Conservation (phyloP, 2,888 invertebrate genomes). For the Leptothorax acervorum region DNA sequence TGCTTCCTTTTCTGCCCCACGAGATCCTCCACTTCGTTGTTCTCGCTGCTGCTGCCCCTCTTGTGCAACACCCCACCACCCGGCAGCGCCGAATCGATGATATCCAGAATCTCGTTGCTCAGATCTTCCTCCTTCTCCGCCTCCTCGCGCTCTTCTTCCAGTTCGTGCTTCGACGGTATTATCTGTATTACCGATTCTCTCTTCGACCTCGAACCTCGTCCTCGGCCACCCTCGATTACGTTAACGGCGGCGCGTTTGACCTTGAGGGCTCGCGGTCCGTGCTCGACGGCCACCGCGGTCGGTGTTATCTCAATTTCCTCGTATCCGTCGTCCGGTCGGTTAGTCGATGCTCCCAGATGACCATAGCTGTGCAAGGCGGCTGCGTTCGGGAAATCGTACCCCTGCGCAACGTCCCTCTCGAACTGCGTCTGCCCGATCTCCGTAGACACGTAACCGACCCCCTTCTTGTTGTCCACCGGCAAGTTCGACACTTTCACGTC, state of each 20-base stretch:
- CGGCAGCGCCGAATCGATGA: constrained; percentile 82
- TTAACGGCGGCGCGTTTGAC: constrained; percentile 64
- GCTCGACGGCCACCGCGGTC: constrained; percentile 84
- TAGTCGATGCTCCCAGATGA: constrained; percentile 54
- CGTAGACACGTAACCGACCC: constrained; percentile 57
- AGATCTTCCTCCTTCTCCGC: constrained; percentile 79
- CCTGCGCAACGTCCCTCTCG: constrained; percentile 64
- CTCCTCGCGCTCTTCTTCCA: constrained; percentile 78
- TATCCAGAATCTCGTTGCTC: constrained; percentile 83
- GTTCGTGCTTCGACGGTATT: constrained; percentile 81
- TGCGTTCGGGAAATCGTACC: constrained; percentile 71
- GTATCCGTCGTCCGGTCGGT: constrained; percentile 71
- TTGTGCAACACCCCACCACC: constrained; percentile 57
- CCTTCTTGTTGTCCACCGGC: constrained; percentile 59
- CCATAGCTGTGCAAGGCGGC: constrained; percentile 60
- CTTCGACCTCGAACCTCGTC: constrained; percentile 43
- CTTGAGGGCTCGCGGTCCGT: constrained; percentile 84
- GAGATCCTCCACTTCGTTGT: constrained; percentile 57
- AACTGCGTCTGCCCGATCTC: constrained; percentile 65
- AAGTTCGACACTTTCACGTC: constrained; percentile 55
- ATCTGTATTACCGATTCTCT: constrained; percentile 81
- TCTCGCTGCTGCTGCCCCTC: constrained; percentile 20
- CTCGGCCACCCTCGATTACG: not conserved
- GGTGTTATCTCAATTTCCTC: constrained; percentile 82
- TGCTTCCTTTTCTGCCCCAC: constrained; percentile 62